Evolutionary conservation across 2,113 vertebrate genomes (phyloP).

Genomic region (Gallinago jamesoni): DNA sequence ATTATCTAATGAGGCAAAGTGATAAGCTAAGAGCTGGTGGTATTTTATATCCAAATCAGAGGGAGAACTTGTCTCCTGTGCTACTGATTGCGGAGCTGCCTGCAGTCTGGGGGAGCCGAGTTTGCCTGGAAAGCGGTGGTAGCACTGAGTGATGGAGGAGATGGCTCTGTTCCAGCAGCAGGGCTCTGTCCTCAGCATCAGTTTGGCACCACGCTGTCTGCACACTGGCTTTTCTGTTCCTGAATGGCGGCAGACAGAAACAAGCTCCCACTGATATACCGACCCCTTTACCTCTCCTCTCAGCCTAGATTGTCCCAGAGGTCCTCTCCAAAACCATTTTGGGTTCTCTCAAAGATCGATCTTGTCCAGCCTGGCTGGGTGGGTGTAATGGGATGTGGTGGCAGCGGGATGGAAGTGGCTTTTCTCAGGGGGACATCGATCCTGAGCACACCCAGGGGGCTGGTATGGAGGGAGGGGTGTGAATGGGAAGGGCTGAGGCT

Average conservation of each 20-base stretch:
- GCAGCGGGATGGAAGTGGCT: neutral
- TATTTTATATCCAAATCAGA: neutral
- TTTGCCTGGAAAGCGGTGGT: neutral
- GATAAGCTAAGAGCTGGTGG: neutral
- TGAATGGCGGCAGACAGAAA: constrained; percentile 16
- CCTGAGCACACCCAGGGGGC: neutral
- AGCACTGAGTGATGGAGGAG: neutral
- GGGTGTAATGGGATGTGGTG: neutral
- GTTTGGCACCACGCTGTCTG: constrained; percentile 43
- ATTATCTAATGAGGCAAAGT: neutral
- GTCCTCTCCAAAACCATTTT: neutral
- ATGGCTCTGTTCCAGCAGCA: constrained; percentile 41
- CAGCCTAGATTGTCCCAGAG: neutral
- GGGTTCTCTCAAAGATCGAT: neutral
- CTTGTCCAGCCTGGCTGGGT: neutral
- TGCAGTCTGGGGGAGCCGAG: neutral
- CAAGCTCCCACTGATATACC: constrained; percentile 7
- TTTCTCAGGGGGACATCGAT: neutral
- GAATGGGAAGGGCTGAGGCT: neutral
- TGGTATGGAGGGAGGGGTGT: neutral
- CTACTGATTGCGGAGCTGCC: neutral
- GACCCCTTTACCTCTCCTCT: constrained; percentile 28
- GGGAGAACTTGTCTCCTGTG: neutral
- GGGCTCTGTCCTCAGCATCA: constrained; percentile 41
- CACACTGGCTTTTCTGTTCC: constrained; percentile 1